Percentiles rank a stretch among this genome's conserved stretches.
phyloP scores from a whole-genome alignment of 2,888 invertebrate genomes.

The Andrena dorsata region DNA sequence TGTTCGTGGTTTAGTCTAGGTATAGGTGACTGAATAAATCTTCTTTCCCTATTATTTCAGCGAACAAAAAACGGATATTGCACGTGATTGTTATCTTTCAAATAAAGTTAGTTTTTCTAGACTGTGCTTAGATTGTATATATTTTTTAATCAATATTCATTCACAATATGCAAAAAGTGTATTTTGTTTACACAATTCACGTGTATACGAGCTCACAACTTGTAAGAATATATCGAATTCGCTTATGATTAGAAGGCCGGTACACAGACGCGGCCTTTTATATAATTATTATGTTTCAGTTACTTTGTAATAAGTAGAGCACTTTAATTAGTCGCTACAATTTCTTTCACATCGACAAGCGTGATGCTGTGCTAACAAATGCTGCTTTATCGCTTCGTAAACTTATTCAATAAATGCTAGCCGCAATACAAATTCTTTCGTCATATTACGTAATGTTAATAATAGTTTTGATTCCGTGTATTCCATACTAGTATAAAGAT shows the following conservation, averaged over 20 bases:
- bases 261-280: conserved; percentile 25
- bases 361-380: conserved; percentile 34
- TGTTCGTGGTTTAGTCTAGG: conserved; percentile 32
- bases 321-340: conserved; percentile 11
- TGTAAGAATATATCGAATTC: conserved; percentile 45
- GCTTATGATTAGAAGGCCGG: conserved; percentile 40
- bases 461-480: conserved; percentile 46
- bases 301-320: conserved; percentile 24
- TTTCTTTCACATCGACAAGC: conserved; percentile 10
- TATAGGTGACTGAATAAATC: conserved; percentile 3
- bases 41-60: conserved; percentile 8
- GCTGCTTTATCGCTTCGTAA: conserved; percentile 25
- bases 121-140: conserved; percentile 21
- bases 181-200: conserved; percentile 22
- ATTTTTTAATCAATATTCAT: conserved; percentile 33
- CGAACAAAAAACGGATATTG: not conserved
- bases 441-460: conserved; percentile 30
- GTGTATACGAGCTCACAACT: not conserved
- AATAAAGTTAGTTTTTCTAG: not conserved
- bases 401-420: conserved; percentile 25
- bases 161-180: conserved; percentile 45
- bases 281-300: conserved; percentile 35
- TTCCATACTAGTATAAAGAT: not conserved
- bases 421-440: conserved; percentile 10
- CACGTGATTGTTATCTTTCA: not conserved